Conservation (phyloP, 2,888 invertebrate species). For the Xanthorhoe designata region DNA sequence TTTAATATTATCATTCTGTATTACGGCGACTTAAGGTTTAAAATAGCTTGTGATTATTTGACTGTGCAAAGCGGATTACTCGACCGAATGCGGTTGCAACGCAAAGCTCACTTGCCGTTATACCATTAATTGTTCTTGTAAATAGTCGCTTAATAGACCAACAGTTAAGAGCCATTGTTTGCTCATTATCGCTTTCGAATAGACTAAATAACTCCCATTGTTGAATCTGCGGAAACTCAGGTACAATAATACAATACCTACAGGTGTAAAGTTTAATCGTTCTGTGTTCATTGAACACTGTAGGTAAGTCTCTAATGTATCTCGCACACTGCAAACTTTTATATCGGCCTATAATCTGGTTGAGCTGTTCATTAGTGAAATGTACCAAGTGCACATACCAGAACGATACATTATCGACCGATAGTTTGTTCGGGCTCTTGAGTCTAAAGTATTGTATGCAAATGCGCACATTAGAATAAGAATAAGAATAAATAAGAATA, state of each 20-base stretch:
- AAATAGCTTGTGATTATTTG: constrained; percentile 4
- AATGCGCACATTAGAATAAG: too few species aligned
- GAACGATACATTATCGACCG: neutral
- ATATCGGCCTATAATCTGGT: neutral
- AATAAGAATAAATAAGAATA: too few species aligned
- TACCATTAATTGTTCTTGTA: constrained; percentile 44
- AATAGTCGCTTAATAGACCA: constrained; percentile 47
- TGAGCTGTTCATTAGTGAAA: neutral
- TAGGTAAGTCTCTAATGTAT: neutral
- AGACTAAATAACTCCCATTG: constrained; percentile 32
- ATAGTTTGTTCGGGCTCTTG: too few species aligned
- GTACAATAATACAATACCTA: too few species aligned
- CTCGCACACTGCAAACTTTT: neutral
- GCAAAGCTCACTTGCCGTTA: constrained; percentile 42
- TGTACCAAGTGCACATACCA: neutral
- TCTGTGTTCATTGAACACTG: constrained; percentile 27
- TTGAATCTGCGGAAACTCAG: constrained; percentile 19
- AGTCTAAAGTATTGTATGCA: too few species aligned
- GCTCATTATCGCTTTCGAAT: constrained; percentile 50
- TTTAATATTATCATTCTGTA: neutral
- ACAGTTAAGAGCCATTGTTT: constrained; percentile 47
- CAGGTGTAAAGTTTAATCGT: constrained; percentile 28
- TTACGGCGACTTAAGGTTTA: constrained; percentile 3
- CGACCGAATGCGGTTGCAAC: constrained; percentile 39
- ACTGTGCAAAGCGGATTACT: constrained; percentile 37